Conservation (phyloP, 2,797 vertebrate genomes). For the Apogon talboti region DNA sequence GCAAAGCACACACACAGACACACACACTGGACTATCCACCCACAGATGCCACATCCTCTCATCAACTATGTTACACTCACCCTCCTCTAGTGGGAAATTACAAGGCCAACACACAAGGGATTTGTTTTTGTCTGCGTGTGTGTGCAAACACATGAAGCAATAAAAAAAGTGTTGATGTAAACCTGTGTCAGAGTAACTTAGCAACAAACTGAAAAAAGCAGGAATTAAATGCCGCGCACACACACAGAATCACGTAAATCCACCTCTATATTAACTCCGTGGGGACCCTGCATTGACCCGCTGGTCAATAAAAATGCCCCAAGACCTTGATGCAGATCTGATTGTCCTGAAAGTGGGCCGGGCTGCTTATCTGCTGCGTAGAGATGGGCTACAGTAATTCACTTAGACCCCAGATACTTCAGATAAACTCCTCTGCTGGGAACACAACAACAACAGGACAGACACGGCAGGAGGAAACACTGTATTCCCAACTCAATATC, state of each 20-base stretch:
- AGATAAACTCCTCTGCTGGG: constrained; percentile 77
- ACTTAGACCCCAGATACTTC: constrained; percentile 70
- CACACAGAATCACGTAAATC: constrained; percentile 23
- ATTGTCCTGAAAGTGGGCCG: constrained; percentile 67
- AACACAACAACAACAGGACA: constrained; percentile 64
- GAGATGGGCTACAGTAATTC: constrained; percentile 75
- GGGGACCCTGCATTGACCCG: constrained; percentile 38
- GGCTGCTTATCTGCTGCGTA: constrained; percentile 66
- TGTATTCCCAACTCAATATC: constrained; percentile 48
- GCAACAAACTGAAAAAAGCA: constrained; percentile 58
- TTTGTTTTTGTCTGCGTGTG: constrained; percentile 23
- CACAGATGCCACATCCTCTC: constrained; percentile 30
- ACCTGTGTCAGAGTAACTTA: constrained; percentile 54
- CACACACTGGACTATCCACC: background rate
- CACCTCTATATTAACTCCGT: constrained; percentile 56
- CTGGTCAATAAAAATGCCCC: constrained; percentile 71
- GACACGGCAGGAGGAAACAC: constrained; percentile 51
- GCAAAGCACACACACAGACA: constrained; percentile 18
- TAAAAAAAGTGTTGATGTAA: constrained; percentile 62
- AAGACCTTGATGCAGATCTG: constrained; percentile 77
- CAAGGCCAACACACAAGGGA: constrained; percentile 41
- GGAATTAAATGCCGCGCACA: constrained; percentile 45
- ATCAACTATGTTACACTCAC: constrained; percentile 29
- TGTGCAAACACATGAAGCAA: constrained; percentile 28
- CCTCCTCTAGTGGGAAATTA: constrained; percentile 58